A percentile compares a stretch with the other conserved stretches of the same genome.
phyloP scores from a whole-genome alignment of 2,888 invertebrate species.

The Escarpia spicata region DNA sequence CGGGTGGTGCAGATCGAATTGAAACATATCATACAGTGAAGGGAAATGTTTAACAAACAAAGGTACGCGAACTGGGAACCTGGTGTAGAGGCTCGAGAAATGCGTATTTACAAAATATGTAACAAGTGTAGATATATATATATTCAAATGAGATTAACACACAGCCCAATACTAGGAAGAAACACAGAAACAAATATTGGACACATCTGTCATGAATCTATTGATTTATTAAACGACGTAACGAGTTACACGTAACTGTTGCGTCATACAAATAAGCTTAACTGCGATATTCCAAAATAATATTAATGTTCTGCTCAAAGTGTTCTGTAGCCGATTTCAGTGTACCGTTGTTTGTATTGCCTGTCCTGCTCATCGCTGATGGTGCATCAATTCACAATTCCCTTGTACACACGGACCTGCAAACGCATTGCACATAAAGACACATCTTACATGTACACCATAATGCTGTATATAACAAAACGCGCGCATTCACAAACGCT shows the following conservation, averaged over 20 bases:
- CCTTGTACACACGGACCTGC: not conserved
- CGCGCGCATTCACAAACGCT: no score
- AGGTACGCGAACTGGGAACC: no score
- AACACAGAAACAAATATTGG: not conserved
- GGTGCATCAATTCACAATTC: not conserved
- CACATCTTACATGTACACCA: no score
- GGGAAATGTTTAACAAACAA: no score
- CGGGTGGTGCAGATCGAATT: no score
- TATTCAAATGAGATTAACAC: no score
- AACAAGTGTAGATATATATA: no score
- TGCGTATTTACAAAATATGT: no score
- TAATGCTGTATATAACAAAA: no score
- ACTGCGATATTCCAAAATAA: not conserved
- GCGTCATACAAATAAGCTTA: not conserved
- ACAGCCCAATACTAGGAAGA: no score
- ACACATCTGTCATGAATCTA: not conserved
- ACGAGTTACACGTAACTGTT: not conserved
- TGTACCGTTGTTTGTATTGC: not conserved
- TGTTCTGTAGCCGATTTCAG: not conserved
- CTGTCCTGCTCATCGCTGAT: not conserved
- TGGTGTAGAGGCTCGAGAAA: no score
- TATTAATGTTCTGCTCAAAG: not conserved
- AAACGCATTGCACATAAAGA: not conserved
- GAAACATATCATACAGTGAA: no score
- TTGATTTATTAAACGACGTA: not conserved